A percentile compares a stretch with the other conserved stretches of the same genome.
Evolutionary conservation across 2,888 invertebrate species (phyloP).

Genomic region (Endotricha flammealis): DNA sequence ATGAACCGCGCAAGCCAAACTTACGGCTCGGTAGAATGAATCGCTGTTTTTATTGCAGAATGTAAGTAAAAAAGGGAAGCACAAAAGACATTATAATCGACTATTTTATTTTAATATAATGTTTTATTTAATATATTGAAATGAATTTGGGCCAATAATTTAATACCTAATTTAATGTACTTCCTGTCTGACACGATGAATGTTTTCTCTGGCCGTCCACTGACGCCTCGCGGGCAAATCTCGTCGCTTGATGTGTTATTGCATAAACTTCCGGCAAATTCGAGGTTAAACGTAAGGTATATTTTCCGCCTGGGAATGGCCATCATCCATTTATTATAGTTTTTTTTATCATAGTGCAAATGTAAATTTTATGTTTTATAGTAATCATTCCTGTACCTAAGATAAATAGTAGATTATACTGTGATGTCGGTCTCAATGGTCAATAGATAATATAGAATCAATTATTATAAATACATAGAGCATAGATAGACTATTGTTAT

Average conservation of each 20-base stretch:
- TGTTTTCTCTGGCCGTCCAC: constrained; percentile 24
- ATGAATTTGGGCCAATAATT: constrained; percentile 48
- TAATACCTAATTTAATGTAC: constrained; percentile 4
- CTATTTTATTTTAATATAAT: constrained; percentile 32
- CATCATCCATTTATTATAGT: constrained; percentile 35
- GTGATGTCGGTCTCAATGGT: constrained; percentile 76
- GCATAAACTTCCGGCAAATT: constrained; percentile 1
- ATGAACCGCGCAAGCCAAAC: too few relatives aligned
- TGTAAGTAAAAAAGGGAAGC: constrained; percentile 50
- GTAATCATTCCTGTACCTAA: constrained; percentile 77
- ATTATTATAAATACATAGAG: constrained; percentile 51
- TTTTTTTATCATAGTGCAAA: constrained; percentile 59
- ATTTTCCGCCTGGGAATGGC: constrained; percentile 52
- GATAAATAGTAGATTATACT: constrained; percentile 73
- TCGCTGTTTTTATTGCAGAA: constrained; percentile 64
- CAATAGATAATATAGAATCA: constrained; percentile 73
- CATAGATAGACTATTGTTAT: constrained; percentile 71
- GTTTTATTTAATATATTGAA: constrained; percentile 47
- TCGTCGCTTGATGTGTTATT: background rate
- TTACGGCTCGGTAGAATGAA: too few relatives aligned
- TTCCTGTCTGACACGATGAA: constrained; percentile 15
- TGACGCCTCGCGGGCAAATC: constrained; percentile 19
- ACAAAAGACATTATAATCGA: constrained; percentile 72
- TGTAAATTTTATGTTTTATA: constrained; percentile 58
- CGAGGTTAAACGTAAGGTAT: constrained; percentile 31